Base-by-base conservation (phyloP, 2,113 vertebrate genomes). In the Edolisoma coerulescens region DNA sequence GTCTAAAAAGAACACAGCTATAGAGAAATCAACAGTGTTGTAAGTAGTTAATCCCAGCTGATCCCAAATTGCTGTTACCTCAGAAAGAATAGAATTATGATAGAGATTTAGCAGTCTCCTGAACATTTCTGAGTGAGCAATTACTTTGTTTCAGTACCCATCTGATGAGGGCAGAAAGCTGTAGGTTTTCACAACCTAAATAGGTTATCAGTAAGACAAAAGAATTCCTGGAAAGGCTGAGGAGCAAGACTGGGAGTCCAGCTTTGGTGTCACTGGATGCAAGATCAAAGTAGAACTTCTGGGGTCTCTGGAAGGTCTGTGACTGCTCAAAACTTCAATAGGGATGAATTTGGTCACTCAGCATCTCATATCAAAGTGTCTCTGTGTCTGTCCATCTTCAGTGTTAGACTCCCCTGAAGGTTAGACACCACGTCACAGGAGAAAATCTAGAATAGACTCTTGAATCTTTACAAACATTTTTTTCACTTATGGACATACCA, bases 171-270 rank as follows among this genome's bases (percentile, higher is more conserved):
- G 5, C 11, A 63, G 19, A 63, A 63, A 81, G 13, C 6, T 37
- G 3, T 5, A 19, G 1, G 16, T 69, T 82, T 56, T 74, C 13
- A 44, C 35, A 57, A 17, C 12, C 10, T 39, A 7, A 30, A 11
- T 2, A 13, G 3, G 1, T 47, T 65, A 17, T 42, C 44, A 23
- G 13, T 60, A 33, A n/a, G 11, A 67, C 3, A 15, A 27, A 80
- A 19, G 14, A 57, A 47, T 56, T 63, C 27, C 44, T 82, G 52
- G 5, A 69, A 71, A 50, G 32, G 6, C 19, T 67, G 33, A 69
- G 10, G 22, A 59, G 4, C 3, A 9, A 59, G 42, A n/a, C 0
- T 0, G 2, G 33, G 23, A 74, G 13, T 28, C 17, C n/a, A 61
- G 15, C 2, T 45, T 57, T 52, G 21, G 11, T 64, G 13, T 32